Base-by-base conservation (phyloP, 2,113 vertebrate species). In the Lasiurus borealis region DNA sequence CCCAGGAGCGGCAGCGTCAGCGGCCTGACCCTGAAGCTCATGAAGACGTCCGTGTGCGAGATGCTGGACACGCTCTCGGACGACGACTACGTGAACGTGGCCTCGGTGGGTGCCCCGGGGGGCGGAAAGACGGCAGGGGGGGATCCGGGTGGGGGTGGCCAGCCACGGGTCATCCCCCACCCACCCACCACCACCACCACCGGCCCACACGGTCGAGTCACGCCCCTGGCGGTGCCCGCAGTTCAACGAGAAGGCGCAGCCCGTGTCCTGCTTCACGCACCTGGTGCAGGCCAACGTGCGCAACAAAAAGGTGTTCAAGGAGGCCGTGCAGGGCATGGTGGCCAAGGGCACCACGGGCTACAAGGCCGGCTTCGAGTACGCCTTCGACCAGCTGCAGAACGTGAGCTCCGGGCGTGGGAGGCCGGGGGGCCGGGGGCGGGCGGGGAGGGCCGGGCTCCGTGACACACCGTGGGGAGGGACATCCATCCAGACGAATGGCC, bases 291-390 rank as follows among this genome's bases (percentile, higher is more conserved):
- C 99, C 97, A 99, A 99, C 25, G 98, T 99, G 73, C 98, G 99
- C 0, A 99, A 99, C 98, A 99, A 99, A 98, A 99, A 99, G 97
- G 99, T 99, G 97, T 99, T 99, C 98, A 99, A 99, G 98, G 99
- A 99, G 83, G 99, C 99, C 0, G 99, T 99, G 95, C 98, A 98
- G 98, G 98, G 99, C 40, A 99, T 99, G 99, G 99, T 99, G 96
- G 99, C 99, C 93, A 99, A 99, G 98, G 99, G 99, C 96, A 99
- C 99, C 0, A 99, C 99, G 0, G 99, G 99, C 98, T 99, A 99
- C 98, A 99, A 99, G 98, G 99, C 99, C n/a, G 99, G 99, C 97
- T 99, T 99, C 96, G 99, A 99, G 83, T 99, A 99, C 0, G 99
- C 99, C 98, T 99, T 99, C 77, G 99, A 99, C 97, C 99, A 99